Evolutionary conservation across 2,797 vertebrate genomes (phyloP).

Genomic region (Silurus lanzhouensis): DNA sequence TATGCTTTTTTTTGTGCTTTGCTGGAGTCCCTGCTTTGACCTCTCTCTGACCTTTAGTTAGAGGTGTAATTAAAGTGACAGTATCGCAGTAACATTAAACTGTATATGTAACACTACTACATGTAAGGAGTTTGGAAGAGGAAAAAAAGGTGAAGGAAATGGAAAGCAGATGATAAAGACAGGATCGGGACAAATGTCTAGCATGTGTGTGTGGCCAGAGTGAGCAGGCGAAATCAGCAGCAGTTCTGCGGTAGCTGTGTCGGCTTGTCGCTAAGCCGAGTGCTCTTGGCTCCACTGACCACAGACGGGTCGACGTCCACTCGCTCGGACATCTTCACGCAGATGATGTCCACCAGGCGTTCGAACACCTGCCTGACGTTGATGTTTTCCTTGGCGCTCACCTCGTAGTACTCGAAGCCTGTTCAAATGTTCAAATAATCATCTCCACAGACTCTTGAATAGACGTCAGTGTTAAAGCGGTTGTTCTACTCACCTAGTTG

Average conservation of each 20-base stretch:
- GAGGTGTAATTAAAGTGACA: constrained; percentile 37
- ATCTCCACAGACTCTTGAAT: neutral
- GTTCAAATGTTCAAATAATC: constrained; percentile 2
- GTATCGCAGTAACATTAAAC: constrained; percentile 16
- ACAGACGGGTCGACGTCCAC: constrained; percentile 83
- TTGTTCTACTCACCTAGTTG: constrained; percentile 81
- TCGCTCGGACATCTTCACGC: constrained; percentile 94
- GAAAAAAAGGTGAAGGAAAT: constrained; percentile 6
- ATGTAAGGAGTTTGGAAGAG: neutral
- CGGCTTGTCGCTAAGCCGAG: constrained; percentile 86
- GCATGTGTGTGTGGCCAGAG: constrained; percentile 1
- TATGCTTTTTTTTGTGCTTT: constrained; percentile 62
- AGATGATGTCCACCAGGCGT: constrained; percentile 93
- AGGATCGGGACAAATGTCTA: constrained; percentile 8
- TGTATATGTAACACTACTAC: constrained; percentile 17
- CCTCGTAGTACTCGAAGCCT: constrained; percentile 97
- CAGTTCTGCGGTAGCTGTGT: constrained; percentile 89
- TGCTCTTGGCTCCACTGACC: constrained; percentile 78
- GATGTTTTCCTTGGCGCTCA: constrained; percentile 96
- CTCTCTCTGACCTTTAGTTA: constrained; percentile 45
- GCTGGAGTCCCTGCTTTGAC: constrained; percentile 58
- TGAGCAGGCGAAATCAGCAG: constrained; percentile 76
- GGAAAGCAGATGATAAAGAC: constrained; percentile 8
- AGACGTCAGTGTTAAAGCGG: neutral
- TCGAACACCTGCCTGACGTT: constrained; percentile 95